Conservation (phyloP, 2,888 invertebrate genomes). For the Plebejus argus region DNA sequence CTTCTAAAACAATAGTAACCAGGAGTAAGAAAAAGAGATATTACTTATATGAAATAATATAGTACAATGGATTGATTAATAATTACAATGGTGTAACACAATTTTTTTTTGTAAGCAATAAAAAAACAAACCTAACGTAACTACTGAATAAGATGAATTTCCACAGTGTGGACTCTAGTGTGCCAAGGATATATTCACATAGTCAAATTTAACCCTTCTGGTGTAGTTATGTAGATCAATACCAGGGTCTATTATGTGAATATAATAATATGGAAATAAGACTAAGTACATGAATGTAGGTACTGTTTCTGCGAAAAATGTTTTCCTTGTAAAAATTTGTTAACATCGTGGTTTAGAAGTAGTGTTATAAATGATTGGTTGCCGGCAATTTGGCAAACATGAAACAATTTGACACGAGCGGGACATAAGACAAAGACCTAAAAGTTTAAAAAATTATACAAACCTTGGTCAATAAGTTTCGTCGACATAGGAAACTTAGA, state of each 20-base stretch:
- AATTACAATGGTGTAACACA: neutral
- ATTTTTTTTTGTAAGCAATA: too few species aligned
- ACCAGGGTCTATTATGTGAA: too few species aligned
- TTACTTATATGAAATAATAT: neutral
- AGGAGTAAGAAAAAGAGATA: neutral
- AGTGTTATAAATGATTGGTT: neutral
- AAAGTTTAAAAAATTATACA: slow-evolving; percentile 33
- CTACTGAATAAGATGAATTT: neutral
- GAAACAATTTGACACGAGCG: neutral
- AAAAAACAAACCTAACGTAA: too few species aligned
- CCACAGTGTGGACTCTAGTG: neutral
- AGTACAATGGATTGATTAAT: neutral
- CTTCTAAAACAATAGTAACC: slow-evolving; percentile 80
- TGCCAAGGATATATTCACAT: neutral
- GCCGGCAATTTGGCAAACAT: slow-evolving; percentile 6
- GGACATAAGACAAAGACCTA: neutral
- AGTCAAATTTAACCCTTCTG: neutral
- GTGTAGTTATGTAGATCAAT: too few species aligned
- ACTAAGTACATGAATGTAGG: too few species aligned
- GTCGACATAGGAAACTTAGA: slow-evolving; percentile 86
- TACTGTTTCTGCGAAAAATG: neutral
- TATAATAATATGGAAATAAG: too few species aligned
- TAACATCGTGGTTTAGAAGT: neutral
- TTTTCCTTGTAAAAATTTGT: neutral
- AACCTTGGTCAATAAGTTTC: slow-evolving; percentile 88